Conservation (phyloP, 1,140 invertebrate species). For the Campodea augens region DNA sequence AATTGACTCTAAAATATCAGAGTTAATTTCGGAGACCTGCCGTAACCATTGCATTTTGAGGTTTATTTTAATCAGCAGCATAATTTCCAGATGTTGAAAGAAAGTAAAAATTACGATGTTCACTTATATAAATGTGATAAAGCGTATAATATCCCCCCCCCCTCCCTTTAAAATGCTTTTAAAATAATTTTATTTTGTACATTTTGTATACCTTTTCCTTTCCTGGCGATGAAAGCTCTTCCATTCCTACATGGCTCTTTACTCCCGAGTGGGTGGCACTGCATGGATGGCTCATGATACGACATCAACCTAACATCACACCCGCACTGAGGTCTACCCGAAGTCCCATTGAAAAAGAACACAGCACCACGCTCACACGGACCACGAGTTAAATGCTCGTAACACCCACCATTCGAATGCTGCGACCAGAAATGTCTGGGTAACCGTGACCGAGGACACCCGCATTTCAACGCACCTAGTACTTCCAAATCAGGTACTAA, state of each 20-base stretch:
- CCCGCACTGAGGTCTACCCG: conserved; percentile 6
- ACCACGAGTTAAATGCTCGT: conserved; percentile 9
- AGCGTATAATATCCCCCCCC: too few species aligned
- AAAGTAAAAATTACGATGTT: too few species aligned
- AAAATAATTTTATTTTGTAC: too few species aligned
- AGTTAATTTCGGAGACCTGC: too few species aligned
- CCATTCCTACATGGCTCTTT: conserved; percentile 7
- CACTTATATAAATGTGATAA: too few species aligned
- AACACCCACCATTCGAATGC: conserved; percentile 7
- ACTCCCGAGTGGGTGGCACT: conserved; percentile 8
- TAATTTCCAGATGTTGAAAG: too few species aligned
- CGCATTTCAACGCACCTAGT: conserved; percentile 7
- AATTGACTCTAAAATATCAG: too few species aligned
- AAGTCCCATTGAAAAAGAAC: conserved; percentile 1
- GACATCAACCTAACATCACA: conserved; percentile 6
- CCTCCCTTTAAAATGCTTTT: too few species aligned
- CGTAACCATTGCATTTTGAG: too few species aligned
- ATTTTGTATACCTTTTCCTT: too few species aligned
- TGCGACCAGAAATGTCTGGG: conserved; percentile 4
- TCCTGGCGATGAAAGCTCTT: too few species aligned
- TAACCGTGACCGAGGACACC: neutral
- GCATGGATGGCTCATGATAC: conserved; percentile 7
- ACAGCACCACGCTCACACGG: conserved; percentile 11
- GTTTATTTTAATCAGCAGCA: too few species aligned
- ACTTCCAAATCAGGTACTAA: conserved; percentile 3